Percentiles rank a stretch among this genome's conserved stretches.
These are phyloP conservation scores for Teleogryllus oceanicus DNA, from an alignment of 2,888 invertebrate species.

Conservation along the genomic window DNA sequence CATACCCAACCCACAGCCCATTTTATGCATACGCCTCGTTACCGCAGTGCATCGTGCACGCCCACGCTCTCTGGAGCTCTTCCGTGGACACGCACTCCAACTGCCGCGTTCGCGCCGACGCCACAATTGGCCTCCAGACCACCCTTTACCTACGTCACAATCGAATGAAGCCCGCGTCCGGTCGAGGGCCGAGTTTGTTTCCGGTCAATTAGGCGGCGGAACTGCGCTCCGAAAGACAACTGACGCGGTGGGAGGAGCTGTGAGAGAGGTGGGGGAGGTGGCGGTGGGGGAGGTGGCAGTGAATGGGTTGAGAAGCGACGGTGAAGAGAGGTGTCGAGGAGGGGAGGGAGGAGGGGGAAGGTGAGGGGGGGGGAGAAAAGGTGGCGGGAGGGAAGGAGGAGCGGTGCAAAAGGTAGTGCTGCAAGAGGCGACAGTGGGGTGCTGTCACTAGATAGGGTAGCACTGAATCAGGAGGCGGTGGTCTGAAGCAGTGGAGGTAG, in stretches of 20 bases:
- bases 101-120: not conserved
- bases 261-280: not conserved
- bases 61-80: not conserved
- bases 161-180: not conserved
- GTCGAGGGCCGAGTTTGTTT: constrained; percentile 1
- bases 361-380: too few relatives aligned
- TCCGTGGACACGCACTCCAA: not conserved
- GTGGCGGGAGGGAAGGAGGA: too few relatives aligned
- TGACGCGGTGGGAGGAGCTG: not conserved
- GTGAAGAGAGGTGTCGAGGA: not conserved
- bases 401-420: too few relatives aligned
- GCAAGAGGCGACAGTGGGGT: too few relatives aligned
- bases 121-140: not conserved
- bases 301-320: not conserved
- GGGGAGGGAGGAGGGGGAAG: not conserved
- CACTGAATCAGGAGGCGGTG: too few relatives aligned
- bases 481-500: too few relatives aligned
- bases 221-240: not conserved
- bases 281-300: not conserved
- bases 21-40: too few relatives aligned
- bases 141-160: not conserved
- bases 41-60: too few relatives aligned
- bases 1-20: too few relatives aligned
- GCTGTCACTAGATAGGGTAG: too few relatives aligned
- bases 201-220: constrained; percentile 9